Evolutionary conservation across 2,113 vertebrate species (phyloP).

Genomic region (Panthera tigris): DNA sequence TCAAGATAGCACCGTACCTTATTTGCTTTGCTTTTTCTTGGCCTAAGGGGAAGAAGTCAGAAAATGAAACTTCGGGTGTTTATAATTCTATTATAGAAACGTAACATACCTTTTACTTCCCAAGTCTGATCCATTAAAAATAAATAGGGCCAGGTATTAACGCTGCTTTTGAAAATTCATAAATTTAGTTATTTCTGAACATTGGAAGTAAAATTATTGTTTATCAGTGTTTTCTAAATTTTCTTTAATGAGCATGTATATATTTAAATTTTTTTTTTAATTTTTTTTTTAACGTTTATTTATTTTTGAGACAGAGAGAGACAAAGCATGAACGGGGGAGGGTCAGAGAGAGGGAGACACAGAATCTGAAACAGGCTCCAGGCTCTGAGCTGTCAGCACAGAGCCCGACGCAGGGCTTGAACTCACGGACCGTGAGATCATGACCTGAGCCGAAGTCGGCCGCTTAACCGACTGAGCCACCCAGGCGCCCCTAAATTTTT

Average conservation of each 20-base stretch:
- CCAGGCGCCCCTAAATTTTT: background rate
- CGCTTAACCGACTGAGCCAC: no score
- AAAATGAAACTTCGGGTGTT: slow-evolving; percentile 13
- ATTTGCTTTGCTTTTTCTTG: background rate
- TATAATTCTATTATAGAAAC: background rate
- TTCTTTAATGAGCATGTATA: background rate
- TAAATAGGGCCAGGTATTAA: background rate
- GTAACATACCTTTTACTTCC: background rate
- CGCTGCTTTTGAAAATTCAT: background rate
- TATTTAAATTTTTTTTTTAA: background rate
- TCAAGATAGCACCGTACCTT: background rate
- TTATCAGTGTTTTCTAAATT: slow-evolving; percentile 16
- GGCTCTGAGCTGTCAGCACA: no score
- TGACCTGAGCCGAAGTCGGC: no score
- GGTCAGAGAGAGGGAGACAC: no score
- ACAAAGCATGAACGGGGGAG: no score
- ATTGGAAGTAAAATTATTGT: background rate
- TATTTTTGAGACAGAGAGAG: no score
- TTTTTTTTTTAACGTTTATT: background rate
- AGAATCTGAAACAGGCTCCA: no score
- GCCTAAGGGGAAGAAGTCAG: background rate
- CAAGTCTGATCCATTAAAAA: background rate
- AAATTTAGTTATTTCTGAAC: background rate
- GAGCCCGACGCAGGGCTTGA: no score
- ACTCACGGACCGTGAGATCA: no score